Percentiles rank a stretch among this genome's conserved stretches.
These are phyloP conservation scores for Orientallactaga bullata DNA, from an alignment of 2,113 vertebrate genomes.

Conservation along the genomic window DNA sequence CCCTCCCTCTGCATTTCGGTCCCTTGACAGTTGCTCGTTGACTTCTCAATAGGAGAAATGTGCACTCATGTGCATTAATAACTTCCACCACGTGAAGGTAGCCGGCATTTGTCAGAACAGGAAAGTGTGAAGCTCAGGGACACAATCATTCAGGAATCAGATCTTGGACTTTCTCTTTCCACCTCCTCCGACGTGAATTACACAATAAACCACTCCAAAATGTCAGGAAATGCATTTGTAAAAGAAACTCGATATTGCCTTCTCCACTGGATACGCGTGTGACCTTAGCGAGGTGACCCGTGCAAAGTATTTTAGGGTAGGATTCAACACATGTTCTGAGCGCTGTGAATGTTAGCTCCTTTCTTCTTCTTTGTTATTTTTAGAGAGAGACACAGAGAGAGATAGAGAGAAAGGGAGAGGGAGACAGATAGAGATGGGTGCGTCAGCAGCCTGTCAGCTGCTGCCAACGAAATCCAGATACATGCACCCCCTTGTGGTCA, in stretches of 20 bases:
- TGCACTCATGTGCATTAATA: neutral
- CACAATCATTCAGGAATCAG: neutral
- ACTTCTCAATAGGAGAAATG: neutral
- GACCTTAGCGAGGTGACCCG: neutral
- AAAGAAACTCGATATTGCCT: neutral
- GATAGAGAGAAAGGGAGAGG: too few relatives aligned
- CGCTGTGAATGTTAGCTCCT: accelerated
- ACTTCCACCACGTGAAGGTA: neutral
- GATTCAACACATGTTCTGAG: accelerated
- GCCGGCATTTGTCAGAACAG: neutral
- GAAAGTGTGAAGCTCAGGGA: neutral
- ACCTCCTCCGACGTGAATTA: neutral
- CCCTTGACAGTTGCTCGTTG: neutral
- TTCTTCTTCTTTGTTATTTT: too few relatives aligned
- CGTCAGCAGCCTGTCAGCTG: too few relatives aligned
- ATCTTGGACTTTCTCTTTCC: neutral
- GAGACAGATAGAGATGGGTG: too few relatives aligned
- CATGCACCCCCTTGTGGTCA: too few relatives aligned
- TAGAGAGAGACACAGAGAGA: too few relatives aligned
- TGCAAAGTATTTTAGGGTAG: neutral
- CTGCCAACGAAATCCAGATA: too few relatives aligned
- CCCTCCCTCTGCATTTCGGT: neutral
- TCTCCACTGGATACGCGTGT: too few relatives aligned
- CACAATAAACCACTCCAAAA: neutral
- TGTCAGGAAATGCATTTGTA: neutral